Evolutionary conservation across 2,797 vertebrate species (phyloP).

Genomic region (Rhynchonycteris naso): DNA sequence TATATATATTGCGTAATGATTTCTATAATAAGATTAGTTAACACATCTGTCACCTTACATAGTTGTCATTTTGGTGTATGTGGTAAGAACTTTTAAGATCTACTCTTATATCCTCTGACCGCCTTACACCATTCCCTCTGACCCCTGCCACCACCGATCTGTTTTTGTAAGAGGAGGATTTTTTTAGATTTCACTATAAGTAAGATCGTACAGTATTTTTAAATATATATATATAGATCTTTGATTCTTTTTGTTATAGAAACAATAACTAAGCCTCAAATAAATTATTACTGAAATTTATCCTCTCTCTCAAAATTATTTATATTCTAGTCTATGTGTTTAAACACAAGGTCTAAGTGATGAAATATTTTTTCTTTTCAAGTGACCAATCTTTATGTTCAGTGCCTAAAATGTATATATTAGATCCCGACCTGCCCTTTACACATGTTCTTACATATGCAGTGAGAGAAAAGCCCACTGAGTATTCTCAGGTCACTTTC

Average conservation of each 20-base stretch:
- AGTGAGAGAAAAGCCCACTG: background rate
- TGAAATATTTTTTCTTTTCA: background rate
- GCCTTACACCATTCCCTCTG: background rate
- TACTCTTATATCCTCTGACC: background rate
- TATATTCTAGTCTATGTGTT: background rate
- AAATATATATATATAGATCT: background rate
- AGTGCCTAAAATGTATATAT: background rate
- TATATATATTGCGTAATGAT: background rate
- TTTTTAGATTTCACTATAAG: background rate
- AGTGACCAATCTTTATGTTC: background rate
- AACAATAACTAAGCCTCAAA: background rate
- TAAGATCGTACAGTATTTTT: background rate
- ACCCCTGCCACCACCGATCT: background rate
- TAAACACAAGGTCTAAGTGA: background rate
- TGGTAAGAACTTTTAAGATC: background rate
- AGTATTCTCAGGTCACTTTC: background rate
- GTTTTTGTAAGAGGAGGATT: background rate
- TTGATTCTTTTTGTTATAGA: slow-evolving; percentile 11
- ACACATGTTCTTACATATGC: background rate
- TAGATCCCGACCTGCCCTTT: background rate
- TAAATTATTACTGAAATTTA: background rate
- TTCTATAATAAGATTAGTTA: background rate
- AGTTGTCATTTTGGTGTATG: background rate
- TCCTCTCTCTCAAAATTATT: background rate
- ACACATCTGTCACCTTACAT: background rate